Evolutionary conservation across 2,797 vertebrate genomes (phyloP).

Genomic region (Falco novaeseelandiae): DNA sequence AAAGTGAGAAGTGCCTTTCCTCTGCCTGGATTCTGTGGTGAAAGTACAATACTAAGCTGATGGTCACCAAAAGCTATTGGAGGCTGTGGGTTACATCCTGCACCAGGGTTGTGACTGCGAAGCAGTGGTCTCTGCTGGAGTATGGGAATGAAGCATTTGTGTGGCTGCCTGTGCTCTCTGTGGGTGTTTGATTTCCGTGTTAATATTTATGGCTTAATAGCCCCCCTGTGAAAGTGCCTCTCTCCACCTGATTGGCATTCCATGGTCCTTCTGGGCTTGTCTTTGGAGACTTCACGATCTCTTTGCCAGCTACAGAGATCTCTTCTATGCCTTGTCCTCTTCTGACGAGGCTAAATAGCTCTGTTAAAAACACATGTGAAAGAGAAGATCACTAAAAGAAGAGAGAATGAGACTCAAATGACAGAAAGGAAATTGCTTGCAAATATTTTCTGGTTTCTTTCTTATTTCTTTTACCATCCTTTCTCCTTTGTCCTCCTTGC

Average conservation of each 20-base stretch:
- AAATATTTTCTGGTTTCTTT: conserved; percentile 30
- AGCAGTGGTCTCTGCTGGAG: neutral
- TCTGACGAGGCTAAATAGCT: neutral
- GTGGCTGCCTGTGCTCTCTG: neutral
- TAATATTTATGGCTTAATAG: neutral
- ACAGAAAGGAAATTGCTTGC: neutral
- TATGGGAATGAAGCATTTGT: neutral
- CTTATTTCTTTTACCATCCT: neutral
- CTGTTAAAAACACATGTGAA: neutral
- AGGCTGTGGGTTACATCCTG: neutral
- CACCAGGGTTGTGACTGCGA: neutral
- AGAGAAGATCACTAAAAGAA: neutral
- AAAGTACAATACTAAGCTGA: neutral
- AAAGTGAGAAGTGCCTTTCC: neutral
- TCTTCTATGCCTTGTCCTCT: neutral
- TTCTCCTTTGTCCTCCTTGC: conserved; percentile 30
- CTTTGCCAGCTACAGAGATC: neutral
- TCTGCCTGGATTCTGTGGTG: neutral
- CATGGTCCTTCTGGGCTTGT: neutral
- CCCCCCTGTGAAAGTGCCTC: neutral
- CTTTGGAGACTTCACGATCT: neutral
- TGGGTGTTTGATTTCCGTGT: neutral
- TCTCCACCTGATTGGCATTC: neutral
- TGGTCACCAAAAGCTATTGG: neutral
- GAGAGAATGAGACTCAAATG: neutral